A percentile compares a stretch with the other conserved stretches of the same genome.
These are phyloP conservation scores for Acanthoscelides obtectus DNA, from an alignment of 2,888 invertebrate genomes.

Conservation along the genomic window DNA sequence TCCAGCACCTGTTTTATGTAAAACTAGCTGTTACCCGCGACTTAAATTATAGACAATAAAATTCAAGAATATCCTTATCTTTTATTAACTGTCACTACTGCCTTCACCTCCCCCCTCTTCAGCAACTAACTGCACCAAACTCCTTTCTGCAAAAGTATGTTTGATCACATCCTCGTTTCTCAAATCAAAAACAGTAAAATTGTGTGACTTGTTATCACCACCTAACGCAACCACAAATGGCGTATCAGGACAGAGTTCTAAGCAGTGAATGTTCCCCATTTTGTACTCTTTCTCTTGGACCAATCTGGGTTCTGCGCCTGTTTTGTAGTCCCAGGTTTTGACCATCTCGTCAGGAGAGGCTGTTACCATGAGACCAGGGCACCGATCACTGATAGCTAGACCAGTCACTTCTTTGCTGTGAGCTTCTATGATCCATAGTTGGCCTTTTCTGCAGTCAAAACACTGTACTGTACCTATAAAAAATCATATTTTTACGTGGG, in stretches of 20 bases:
- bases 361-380: conserved; percentile 73
- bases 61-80: too few relatives aligned
- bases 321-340: conserved; percentile 76
- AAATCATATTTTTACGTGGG: too few relatives aligned
- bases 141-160: conserved; percentile 51
- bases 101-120: conserved; percentile 11
- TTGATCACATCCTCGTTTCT: conserved; percentile 50
- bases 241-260: conserved; percentile 74
- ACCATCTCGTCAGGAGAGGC: conserved; percentile 75
- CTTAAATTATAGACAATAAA: too few relatives aligned
- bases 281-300: conserved; percentile 54
- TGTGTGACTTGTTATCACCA: conserved; percentile 77
- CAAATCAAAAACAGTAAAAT: conserved; percentile 65
- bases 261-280: conserved; percentile 70
- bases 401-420: conserved; percentile 85
- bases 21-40: too few relatives aligned
- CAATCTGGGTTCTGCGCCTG: conserved; percentile 41
- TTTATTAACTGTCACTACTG: not conserved
- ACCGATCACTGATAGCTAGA: conserved; percentile 64
- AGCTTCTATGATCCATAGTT: conserved; percentile 49
- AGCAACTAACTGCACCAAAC: conserved; percentile 34
- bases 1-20: too few relatives aligned
- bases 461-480: conserved; percentile 54
- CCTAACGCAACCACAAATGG: conserved; percentile 78
- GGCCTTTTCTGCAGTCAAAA: conserved; percentile 65